These are phyloP conservation scores for Catocala fraxini DNA, from an alignment of 2,888 invertebrate genomes.

Conservation along the genomic window DNA sequence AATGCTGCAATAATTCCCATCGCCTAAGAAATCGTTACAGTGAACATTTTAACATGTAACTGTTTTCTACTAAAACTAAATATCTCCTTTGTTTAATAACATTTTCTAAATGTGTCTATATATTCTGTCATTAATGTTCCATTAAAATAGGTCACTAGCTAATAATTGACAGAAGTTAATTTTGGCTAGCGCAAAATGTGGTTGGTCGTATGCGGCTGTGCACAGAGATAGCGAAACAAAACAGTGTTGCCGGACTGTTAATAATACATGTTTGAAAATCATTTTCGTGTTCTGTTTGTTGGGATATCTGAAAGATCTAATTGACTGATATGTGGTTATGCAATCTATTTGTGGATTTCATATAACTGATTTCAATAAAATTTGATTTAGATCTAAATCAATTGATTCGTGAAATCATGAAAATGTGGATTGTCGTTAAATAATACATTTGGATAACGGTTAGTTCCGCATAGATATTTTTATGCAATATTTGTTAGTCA, in stretches of 20 bases:
- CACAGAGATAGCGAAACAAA: conserved; percentile 7
- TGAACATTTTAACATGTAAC: conserved; percentile 40
- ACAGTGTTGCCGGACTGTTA: background rate
- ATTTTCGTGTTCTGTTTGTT: conserved; percentile 1
- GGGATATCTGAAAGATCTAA: no score
- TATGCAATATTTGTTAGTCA: no score
- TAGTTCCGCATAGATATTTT: no score
- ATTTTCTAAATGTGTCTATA: conserved; percentile 43
- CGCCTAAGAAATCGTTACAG: conserved; percentile 56
- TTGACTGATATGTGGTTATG: background rate
- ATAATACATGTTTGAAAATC: background rate
- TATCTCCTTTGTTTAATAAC: conserved; percentile 36
- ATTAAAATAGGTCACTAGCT: conserved; percentile 43
- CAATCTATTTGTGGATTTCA: background rate
- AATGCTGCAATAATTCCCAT: conserved; percentile 66
- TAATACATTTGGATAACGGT: no score
- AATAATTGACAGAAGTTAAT: conserved; percentile 42
- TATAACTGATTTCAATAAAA: background rate
- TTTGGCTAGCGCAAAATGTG: conserved; percentile 36
- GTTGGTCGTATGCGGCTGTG: conserved; percentile 4
- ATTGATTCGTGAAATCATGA: background rate
- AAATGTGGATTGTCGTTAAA: background rate
- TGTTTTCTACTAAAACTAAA: conserved; percentile 34
- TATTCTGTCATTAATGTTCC: conserved; percentile 20
- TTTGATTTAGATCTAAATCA: background rate